Evolutionary conservation across 2,797 vertebrate genomes (phyloP).

Genomic region (Gobionotothen gibberifrons): DNA sequence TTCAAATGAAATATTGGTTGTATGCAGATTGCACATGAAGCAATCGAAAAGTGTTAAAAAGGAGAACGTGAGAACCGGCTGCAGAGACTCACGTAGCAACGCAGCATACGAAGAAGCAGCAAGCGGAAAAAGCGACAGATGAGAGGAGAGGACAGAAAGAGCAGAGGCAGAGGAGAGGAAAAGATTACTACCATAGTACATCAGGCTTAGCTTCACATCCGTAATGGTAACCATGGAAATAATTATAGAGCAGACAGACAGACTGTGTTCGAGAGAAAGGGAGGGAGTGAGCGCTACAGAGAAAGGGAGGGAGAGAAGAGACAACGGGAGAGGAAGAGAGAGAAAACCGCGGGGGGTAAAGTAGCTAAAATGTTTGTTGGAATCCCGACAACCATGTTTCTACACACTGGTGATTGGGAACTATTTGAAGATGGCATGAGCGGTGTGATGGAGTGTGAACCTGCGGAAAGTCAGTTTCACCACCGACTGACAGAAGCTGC

Average conservation of each 20-base stretch:
- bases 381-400: slow-evolving; percentile 39
- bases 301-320: slow-evolving; percentile 28
- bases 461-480: slow-evolving; percentile 19
- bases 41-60: slow-evolving; percentile 18
- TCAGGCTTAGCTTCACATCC: slow-evolving; percentile 82
- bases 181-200: slow-evolving; percentile 80
- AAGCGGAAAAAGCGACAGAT: slow-evolving; percentile 34
- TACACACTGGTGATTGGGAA: slow-evolving; percentile 9
- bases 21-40: slow-evolving; percentile 43
- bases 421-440: slow-evolving; percentile 8
- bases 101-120: slow-evolving; percentile 17
- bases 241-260: slow-evolving; percentile 85
- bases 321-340: slow-evolving; percentile 35
- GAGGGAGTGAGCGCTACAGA: slow-evolving; percentile 55
- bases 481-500: slow-evolving; percentile 13
- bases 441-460: slow-evolving; percentile 5
- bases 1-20: slow-evolving; percentile 48
- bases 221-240: slow-evolving; percentile 89
- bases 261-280: slow-evolving; percentile 56
- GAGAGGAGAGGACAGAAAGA: slow-evolving; percentile 58
- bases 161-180: slow-evolving; percentile 65
- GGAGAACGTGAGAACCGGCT: slow-evolving; percentile 16
- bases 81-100: slow-evolving; percentile 30
- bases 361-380: slow-evolving; percentile 57
- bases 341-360: slow-evolving; percentile 46